A percentile compares a stretch with the other conserved stretches of the same genome.
phyloP scores from a whole-genome alignment of 2,888 invertebrate species.

The Ophraella communa region DNA sequence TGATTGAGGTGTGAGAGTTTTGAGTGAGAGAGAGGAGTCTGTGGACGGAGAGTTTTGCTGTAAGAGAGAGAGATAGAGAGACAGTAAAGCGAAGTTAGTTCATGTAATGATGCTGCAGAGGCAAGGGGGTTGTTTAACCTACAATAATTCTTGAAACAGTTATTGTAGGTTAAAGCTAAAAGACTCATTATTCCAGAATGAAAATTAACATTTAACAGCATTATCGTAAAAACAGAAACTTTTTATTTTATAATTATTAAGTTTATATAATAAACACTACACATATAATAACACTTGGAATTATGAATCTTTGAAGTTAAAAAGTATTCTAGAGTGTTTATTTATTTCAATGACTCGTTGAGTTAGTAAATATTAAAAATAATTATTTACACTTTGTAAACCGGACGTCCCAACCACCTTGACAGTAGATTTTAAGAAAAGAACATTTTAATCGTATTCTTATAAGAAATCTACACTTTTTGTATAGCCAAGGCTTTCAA shows the following conservation, averaged over 20 bases:
- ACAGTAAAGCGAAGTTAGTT: constrained; percentile 59
- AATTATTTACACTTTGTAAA: constrained; percentile 20
- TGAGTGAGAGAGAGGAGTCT: constrained; percentile 31
- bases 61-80: constrained; percentile 56
- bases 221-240: too few species aligned
- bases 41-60: constrained; percentile 55
- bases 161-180: not conserved
- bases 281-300: not conserved
- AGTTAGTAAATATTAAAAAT: constrained; percentile 23
- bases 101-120: constrained; percentile 43
- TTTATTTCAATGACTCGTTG: constrained; percentile 1
- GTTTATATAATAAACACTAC: too few species aligned
- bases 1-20: constrained; percentile 34
- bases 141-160: constrained; percentile 21
- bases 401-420: constrained; percentile 6
- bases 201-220: too few species aligned
- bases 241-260: too few species aligned
- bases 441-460: not conserved
- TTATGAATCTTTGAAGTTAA: constrained; percentile 7
- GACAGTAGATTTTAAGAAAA: not conserved
- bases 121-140: constrained; percentile 16
- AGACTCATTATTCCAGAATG: not conserved
- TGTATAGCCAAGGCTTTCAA: too few species aligned
- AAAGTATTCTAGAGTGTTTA: constrained; percentile 10
- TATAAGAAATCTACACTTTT: not conserved